Percentiles rank a stretch among this genome's conserved stretches.
These are phyloP conservation scores for Petroica traversi DNA, from an alignment of 2,113 vertebrate species.

Conservation along the genomic window DNA sequence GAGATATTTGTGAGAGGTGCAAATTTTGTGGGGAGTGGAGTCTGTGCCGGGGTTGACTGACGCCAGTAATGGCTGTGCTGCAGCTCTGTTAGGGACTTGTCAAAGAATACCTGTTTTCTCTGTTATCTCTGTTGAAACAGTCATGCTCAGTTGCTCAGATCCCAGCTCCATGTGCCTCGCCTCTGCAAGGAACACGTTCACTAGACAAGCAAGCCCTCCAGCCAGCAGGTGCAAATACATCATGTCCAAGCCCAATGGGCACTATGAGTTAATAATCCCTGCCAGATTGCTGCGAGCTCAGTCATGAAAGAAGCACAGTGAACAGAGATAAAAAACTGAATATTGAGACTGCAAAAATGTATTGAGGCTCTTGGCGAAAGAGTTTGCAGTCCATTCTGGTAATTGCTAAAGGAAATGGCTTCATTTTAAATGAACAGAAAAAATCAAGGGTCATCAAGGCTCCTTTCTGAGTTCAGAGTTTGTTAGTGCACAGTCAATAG, in stretches of 20 bases:
- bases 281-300: background rate
- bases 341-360: background rate
- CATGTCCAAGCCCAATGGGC: background rate
- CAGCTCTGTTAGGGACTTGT: background rate
- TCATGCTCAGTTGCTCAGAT: background rate
- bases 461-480: background rate
- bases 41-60: background rate
- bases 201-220: background rate
- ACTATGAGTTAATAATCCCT: background rate
- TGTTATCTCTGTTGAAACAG: background rate
- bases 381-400: background rate
- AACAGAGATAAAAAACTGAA: background rate
- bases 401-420: background rate
- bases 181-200: background rate
- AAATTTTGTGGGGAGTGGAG: background rate
- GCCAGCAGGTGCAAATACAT: background rate
- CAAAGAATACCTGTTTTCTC: background rate
- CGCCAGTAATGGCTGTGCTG: background rate
- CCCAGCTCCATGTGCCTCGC: background rate
- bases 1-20: background rate
- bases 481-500: accelerated
- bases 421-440: background rate
- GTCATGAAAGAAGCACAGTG: background rate
- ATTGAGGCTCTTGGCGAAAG: background rate
- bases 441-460: background rate